A percentile compares a stretch with the other conserved stretches of the same genome.
phyloP scores from a whole-genome alignment of 2,888 invertebrate species.

The Cheilosia vulpina region DNA sequence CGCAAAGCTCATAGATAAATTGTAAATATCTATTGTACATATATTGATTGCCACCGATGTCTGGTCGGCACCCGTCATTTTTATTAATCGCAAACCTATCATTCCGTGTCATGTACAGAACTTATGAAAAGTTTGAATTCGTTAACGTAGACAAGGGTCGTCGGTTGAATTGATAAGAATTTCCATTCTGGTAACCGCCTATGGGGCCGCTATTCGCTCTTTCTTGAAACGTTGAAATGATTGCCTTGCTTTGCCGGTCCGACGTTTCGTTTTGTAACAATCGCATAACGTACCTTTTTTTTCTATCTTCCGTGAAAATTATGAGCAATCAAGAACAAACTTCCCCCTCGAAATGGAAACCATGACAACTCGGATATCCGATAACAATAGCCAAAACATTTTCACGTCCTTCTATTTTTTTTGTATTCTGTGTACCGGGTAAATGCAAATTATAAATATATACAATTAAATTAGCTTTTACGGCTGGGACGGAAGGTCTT shows the following conservation, averaged over 20 bases:
- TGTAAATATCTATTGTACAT: neutral
- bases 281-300: constrained; percentile 13
- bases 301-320: neutral
- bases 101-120: neutral
- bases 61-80: neutral
- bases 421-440: too few relatives aligned
- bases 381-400: constrained; percentile 43
- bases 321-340: neutral
- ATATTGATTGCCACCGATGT: neutral
- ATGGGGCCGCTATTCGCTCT: neutral
- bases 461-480: too few relatives aligned
- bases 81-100: constrained; percentile 1
- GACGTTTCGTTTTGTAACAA: neutral
- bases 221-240: constrained; percentile 39
- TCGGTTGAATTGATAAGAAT: constrained; percentile 16
- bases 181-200: constrained; percentile 1
- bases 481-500: too few relatives aligned
- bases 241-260: constrained; percentile 7
- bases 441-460: too few relatives aligned
- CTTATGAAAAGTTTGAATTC: constrained; percentile 12
- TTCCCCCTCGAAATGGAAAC: constrained; percentile 12
- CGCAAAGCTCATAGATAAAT: too few relatives aligned
- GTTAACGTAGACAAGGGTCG: constrained; percentile 24
- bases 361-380: constrained; percentile 33
- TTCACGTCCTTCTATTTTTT: constrained; percentile 27